Base-by-base conservation (phyloP, 1,140 invertebrate species). In the Leucophenga varia region DNA sequence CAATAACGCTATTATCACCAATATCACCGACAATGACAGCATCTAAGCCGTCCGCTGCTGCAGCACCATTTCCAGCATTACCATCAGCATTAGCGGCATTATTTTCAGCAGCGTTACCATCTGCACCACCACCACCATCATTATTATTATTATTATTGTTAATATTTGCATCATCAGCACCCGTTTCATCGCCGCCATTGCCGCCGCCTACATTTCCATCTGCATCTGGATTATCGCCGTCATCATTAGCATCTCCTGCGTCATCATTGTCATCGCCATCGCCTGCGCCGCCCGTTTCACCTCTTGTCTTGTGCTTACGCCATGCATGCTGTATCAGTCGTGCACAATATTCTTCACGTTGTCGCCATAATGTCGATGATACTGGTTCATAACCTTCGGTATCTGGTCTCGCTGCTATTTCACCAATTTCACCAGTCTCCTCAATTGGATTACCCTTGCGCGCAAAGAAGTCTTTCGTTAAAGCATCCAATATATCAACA, bases 381-480 rank as follows among this genome's bases (percentile, higher is more conserved):
- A 97, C 90, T 12, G 90, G 90, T 72, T 94, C 90, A 77, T 97
- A 97, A 49, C 91, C 90, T 18, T 85, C 83, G 64, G 91, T 87
- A 61, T 90, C 91, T 12, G 89, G 87, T 54, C 87, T 77, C 2
- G 81, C 78, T n/a, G 81, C 81, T 36, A 90, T 90, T 70, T 92
- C 89, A 43, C 81, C 84, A 50, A 93, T 74, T 70, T 94, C 90
- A 10, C 84, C 88, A 28, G 93, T 85, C 72, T 94, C 91, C 64
- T 91, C 91, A 55, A 94, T 91, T 2, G 90, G 89, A 79, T 93
- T 93, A 57, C 82, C 92, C 76, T 97, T 98, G 42, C 94, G 82
- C 41, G 91, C 94, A 76, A 98, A 95, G 81, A 97, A 98, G 83
- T 97, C 93, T 72, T 91, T 91, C 17, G 90, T 93, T 45, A 98